These are phyloP conservation scores for Holacanthus passer DNA, from an alignment of 2,113 vertebrate species.

Conservation along the genomic window DNA sequence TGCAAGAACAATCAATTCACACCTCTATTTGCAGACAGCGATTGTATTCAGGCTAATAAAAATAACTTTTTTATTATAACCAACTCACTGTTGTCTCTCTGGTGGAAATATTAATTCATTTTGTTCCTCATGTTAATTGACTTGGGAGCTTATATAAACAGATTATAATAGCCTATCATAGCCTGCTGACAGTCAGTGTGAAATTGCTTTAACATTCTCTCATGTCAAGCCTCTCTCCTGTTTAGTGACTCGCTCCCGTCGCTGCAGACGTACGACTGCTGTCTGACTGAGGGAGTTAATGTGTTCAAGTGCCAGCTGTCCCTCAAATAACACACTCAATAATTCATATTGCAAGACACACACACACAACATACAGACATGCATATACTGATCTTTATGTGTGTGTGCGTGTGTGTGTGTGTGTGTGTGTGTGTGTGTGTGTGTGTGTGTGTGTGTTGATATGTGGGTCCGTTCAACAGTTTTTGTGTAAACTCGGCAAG, in stretches of 20 bases:
- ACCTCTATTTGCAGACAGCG: constrained; percentile 4
- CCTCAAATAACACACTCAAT: constrained; percentile 85
- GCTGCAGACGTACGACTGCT: constrained; percentile 43
- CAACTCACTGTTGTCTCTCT: constrained; percentile 25
- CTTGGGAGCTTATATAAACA: constrained; percentile 52
- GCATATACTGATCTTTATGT: constrained; percentile 29
- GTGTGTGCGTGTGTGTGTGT: constrained; percentile 12
- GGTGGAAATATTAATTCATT: constrained; percentile 38
- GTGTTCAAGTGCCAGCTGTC: constrained; percentile 78
- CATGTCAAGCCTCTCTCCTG: constrained; percentile 31
- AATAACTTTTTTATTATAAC: too few relatives aligned
- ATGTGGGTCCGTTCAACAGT: constrained; percentile 38
- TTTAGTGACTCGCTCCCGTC: constrained; percentile 36
- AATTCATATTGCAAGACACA: constrained; percentile 72
- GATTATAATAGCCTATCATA: constrained; percentile 24
- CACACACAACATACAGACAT: constrained; percentile 26
- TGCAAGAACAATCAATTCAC: not conserved
- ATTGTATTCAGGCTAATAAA: constrained; percentile 16
- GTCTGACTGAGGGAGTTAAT: constrained; percentile 69
- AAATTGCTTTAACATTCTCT: constrained; percentile 61
- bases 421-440: constrained; percentile 25
- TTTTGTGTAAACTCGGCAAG: constrained; percentile 39
- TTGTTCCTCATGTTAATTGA: constrained; percentile 17
- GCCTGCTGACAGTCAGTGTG: constrained; percentile 47
- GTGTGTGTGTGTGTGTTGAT: constrained; percentile 17